A percentile compares a stretch with the other conserved stretches of the same genome.
These are phyloP conservation scores for Lagodon rhomboides DNA, from an alignment of 2,797 vertebrate genomes.

Conservation along the genomic window DNA sequence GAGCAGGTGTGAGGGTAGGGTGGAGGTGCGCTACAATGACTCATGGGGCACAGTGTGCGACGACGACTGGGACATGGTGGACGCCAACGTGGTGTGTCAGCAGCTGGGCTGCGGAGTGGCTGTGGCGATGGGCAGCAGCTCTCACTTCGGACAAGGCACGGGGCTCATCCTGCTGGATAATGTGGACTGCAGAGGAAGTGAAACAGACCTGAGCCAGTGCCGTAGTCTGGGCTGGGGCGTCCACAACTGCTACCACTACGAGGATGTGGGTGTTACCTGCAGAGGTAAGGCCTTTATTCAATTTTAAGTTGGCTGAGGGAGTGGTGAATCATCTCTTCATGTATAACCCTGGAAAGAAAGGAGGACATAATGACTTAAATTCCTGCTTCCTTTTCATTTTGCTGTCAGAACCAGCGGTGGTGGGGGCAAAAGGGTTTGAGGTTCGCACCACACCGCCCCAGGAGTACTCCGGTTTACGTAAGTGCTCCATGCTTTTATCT, in stretches of 20 bases:
- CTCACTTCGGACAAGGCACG: slow-evolving; percentile 90
- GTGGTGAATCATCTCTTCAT: neutral
- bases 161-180: slow-evolving; percentile 95
- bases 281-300: slow-evolving; percentile 83
- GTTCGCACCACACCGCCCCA: slow-evolving; percentile 62
- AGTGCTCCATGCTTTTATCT: slow-evolving; percentile 61
- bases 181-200: slow-evolving; percentile 92
- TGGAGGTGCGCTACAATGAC: slow-evolving; percentile 90
- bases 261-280: slow-evolving; percentile 94
- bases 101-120: slow-evolving; percentile 93
- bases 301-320: neutral
- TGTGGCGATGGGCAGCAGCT: slow-evolving; percentile 84
- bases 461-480: slow-evolving; percentile 73
- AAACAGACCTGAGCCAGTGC: slow-evolving; percentile 90
- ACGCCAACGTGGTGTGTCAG: slow-evolving; percentile 94
- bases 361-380: slow-evolving; percentile 6
- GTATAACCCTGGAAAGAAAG: neutral
- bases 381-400: slow-evolving; percentile 24
- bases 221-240: slow-evolving; percentile 93
- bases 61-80: slow-evolving; percentile 97
- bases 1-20: slow-evolving; percentile 90
- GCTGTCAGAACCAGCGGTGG: slow-evolving; percentile 60
- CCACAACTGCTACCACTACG: slow-evolving; percentile 99
- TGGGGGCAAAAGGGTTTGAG: slow-evolving; percentile 44
- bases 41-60: slow-evolving; percentile 97